These are phyloP conservation scores for Drosophila macrospina DNA, from an alignment of 2,888 invertebrate species.

Conservation along the genomic window DNA sequence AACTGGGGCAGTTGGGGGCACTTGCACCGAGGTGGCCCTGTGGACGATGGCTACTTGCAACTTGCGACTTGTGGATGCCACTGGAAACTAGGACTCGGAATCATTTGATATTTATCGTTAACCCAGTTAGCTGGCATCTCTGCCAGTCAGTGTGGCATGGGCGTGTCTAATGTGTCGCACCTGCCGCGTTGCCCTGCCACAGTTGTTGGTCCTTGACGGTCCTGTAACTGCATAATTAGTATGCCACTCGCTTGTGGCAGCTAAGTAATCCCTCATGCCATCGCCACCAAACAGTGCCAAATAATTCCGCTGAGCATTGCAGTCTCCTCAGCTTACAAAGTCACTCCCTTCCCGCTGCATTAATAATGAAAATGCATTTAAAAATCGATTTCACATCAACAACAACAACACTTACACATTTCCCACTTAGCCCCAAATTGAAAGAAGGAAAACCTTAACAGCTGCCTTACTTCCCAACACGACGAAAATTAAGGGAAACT, in stretches of 20 bases:
- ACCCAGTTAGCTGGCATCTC: slow-evolving; percentile 69
- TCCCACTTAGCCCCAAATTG: too few relatives aligned
- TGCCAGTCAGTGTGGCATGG: slow-evolving; percentile 31
- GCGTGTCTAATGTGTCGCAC: slow-evolving; percentile 49
- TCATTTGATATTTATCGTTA: slow-evolving; percentile 76
- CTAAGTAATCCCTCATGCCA: slow-evolving; percentile 2
- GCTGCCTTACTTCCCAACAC: slow-evolving; percentile 28
- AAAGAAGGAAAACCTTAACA: slow-evolving; percentile 17
- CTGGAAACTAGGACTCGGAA: slow-evolving; percentile 73
- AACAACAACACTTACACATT: too few relatives aligned
- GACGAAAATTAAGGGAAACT: slow-evolving; percentile 1
- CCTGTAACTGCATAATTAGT: slow-evolving; percentile 45
- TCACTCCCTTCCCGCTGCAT: slow-evolving; percentile 7
- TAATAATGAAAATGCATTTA: slow-evolving; percentile 40
- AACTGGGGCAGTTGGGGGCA: slow-evolving; percentile 73
- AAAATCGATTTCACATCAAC: slow-evolving; percentile 47
- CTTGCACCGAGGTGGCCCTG: slow-evolving; percentile 72
- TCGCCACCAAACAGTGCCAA: slow-evolving; percentile 9
- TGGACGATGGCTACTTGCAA: slow-evolving; percentile 37
- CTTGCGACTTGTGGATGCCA: slow-evolving; percentile 47
- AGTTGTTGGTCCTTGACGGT: slow-evolving; percentile 18
- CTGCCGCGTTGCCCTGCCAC: slow-evolving; percentile 27
- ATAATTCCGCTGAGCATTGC: slow-evolving; percentile 15
- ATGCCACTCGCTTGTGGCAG: slow-evolving; percentile 3
- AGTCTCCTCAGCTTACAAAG: background rate